Conservation (phyloP, 92 coral and sea anemone species). For the Epizoanthus rinbou region DNA sequence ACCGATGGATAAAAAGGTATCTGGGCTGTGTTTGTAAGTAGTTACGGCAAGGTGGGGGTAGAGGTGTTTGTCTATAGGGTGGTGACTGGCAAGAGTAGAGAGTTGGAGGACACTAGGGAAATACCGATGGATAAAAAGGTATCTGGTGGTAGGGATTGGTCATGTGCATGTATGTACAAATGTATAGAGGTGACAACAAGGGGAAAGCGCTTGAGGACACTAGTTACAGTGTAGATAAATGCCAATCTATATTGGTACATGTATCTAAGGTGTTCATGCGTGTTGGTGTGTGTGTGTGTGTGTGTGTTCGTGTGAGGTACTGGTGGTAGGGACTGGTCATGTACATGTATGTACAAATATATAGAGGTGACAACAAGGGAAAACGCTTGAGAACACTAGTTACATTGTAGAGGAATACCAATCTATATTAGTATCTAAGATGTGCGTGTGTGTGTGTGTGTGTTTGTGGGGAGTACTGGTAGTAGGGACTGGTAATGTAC, state of each 20-base stretch:
- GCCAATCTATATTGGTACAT: background rate
- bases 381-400: too few species aligned
- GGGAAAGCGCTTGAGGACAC: too few species aligned
- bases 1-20: constrained; percentile 47
- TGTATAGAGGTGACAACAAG: background rate
- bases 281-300: background rate
- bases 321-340: too few species aligned
- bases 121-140: constrained; percentile 56
- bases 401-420: background rate
- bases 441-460: background rate
- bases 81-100: constrained; percentile 68
- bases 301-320: background rate
- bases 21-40: background rate
- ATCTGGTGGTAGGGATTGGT: background rate
- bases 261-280: constrained; percentile 2
- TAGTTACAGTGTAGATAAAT: background rate
- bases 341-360: background rate
- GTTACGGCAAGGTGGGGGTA: background rate
- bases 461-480: background rate
- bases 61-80: constrained; percentile 63
- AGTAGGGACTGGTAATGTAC: background rate
- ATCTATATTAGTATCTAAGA: background rate
- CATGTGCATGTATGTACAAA: background rate
- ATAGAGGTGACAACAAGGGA: too few species aligned
- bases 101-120: constrained; percentile 85